phyloP scores from a whole-genome alignment of 2,797 vertebrate genomes.

The Danio kyathit region DNA sequence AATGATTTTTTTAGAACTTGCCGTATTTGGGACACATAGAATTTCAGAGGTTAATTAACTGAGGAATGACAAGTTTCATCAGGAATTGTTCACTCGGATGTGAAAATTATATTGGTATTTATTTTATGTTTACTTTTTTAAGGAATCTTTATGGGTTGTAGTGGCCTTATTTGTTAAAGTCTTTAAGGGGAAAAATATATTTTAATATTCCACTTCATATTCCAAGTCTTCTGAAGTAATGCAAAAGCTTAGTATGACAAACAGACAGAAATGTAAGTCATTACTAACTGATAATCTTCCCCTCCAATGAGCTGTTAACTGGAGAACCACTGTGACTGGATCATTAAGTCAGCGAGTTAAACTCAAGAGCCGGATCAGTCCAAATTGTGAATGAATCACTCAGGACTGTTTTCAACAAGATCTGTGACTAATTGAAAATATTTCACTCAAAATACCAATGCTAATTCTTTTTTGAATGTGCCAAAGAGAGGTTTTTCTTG shows the following conservation, averaged over 20 bases:
- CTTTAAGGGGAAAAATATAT: not conserved
- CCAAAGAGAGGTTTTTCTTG: not conserved
- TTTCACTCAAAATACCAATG: not conserved
- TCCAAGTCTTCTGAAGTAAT: not conserved
- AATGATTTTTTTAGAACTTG: slow-evolving; percentile 71
- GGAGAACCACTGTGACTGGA: slow-evolving; percentile 9
- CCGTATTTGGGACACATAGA: slow-evolving; percentile 69
- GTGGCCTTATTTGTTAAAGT: not conserved
- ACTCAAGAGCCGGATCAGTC: not conserved
- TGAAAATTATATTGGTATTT: not conserved
- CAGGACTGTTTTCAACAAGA: slow-evolving; percentile 1
- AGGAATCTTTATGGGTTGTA: not conserved
- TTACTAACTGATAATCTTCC: slow-evolving; percentile 22
- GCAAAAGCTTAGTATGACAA: not conserved
- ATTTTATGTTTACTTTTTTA: not conserved
- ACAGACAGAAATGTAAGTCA: slow-evolving; percentile 3
- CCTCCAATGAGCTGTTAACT: slow-evolving; percentile 30
- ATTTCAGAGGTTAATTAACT: slow-evolving; percentile 66
- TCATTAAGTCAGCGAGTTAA: slow-evolving; percentile 6
- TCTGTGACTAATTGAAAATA: slow-evolving; percentile 11
- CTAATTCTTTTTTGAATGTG: not conserved
- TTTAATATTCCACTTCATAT: not conserved
- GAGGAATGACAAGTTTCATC: slow-evolving; percentile 73
- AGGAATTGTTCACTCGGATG: slow-evolving; percentile 40
- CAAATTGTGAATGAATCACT: slow-evolving; percentile 30